Percentiles rank a stretch among this genome's conserved stretches.
These are phyloP conservation scores for Melanotaenia duboulayi DNA, from an alignment of 2,113 vertebrate genomes.

Conservation along the genomic window DNA sequence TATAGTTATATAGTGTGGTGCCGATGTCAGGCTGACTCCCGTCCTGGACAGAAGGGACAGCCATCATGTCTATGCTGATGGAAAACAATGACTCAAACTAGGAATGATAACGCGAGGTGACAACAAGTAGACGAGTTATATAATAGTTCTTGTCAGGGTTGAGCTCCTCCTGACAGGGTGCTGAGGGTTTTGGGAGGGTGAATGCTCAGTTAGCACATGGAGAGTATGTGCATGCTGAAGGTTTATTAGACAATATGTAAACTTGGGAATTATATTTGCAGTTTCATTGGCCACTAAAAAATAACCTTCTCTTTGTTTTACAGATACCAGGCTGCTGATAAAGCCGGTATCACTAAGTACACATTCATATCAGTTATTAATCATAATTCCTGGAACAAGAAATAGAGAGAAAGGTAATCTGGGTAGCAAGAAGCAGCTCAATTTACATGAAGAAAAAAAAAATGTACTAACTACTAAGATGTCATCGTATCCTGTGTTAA, in stretches of 20 bases:
- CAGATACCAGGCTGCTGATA: constrained; percentile 30
- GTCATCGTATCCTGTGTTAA: too few species aligned
- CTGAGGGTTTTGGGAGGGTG: constrained; percentile 10
- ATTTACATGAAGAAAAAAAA: background rate
- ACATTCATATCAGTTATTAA: constrained; percentile 51
- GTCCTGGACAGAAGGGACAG: constrained; percentile 45
- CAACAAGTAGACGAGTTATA: constrained; percentile 13
- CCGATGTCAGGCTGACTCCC: constrained; percentile 46
- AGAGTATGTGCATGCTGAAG: background rate
- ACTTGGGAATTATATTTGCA: background rate
- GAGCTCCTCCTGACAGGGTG: constrained; percentile 21
- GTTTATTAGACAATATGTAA: background rate
- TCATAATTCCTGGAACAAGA: constrained; percentile 1
- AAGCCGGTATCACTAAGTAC: constrained; percentile 47
- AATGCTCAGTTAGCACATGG: too few species aligned
- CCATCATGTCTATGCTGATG: background rate
- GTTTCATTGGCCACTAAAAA: constrained; percentile 25
- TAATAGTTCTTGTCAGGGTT: constrained; percentile 24
- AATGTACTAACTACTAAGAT: too few species aligned
- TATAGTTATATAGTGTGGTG: background rate
- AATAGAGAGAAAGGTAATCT: background rate
- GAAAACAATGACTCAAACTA: background rate
- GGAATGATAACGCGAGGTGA: background rate
- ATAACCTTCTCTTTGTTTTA: constrained; percentile 13
- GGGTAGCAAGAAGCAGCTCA: background rate